Evolutionary conservation across 2,888 invertebrate genomes (phyloP), one percentile per base, ranked within the genome.

Genomic region (Isotomurus palustris): DNA sequence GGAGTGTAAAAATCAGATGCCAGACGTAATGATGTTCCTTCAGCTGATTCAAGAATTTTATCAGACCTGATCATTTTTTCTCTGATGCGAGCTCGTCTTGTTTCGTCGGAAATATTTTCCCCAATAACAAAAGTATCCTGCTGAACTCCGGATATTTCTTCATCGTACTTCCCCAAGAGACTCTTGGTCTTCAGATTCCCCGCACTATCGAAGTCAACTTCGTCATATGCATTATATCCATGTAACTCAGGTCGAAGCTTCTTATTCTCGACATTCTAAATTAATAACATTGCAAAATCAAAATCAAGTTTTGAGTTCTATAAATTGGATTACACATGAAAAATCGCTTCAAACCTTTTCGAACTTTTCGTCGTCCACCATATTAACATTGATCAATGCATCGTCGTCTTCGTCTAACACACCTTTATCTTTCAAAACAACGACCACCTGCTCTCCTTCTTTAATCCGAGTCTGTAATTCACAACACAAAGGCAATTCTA

Each of bases 401-500:
- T 97, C 97, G 58, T 84, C 88, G 3, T 80, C 83, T 10, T 90
- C 88, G 59, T 91, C 91, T 56, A 97, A 78, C 40, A 97, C 87
- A 44, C 84, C 88, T 75, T 88, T 85, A 78, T 99, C 99, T 73
- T 95, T 90, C 51, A 99, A 79, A 1, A 97, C 99, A 66, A 99
- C 80, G 71, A 99, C 86, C 21, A 93, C 83, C 41, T 86, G 85
- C 70, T 83, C 83, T 48, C 92, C 95, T 73, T 93, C 93, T 14
- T 80, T 81, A 69, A 85, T 81, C 27, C 75, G 77, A 41, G 78
- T 78, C 75, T 79, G 56, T 3, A 72, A 71, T 57, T 53, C 59
- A 53, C 56, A 58, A 54, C 10, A 32, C 14, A 32, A 32, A 32
- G 8, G 14, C 25, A 44, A 45, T 53, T 44, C 21, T 19, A 38